Percentiles rank a stretch among this genome's conserved stretches.
Evolutionary conservation across 1,140 invertebrate species (phyloP).

Genomic region (Teleopsis dalmanni): DNA sequence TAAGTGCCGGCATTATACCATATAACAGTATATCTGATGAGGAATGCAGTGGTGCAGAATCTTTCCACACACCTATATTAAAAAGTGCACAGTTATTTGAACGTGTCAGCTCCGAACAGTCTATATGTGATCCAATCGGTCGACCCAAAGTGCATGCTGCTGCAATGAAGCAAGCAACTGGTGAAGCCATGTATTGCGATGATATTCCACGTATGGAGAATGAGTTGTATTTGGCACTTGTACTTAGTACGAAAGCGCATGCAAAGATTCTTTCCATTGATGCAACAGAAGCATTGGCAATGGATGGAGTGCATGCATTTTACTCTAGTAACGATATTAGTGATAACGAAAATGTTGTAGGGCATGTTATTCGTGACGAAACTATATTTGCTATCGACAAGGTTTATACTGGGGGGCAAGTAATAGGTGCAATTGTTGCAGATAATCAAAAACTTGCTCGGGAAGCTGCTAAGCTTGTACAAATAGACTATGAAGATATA

Average conservation of each 20-base stretch:
- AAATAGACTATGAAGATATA: slow-evolving; percentile 67
- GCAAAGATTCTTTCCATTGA: slow-evolving; percentile 73
- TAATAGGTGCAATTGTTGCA: slow-evolving; percentile 70
- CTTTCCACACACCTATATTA: slow-evolving; percentile 56
- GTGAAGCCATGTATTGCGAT: slow-evolving; percentile 87
- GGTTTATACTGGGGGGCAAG: slow-evolving; percentile 69
- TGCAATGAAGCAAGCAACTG: slow-evolving; percentile 81
- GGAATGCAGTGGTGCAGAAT: slow-evolving; percentile 50
- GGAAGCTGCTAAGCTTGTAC: slow-evolving; percentile 64
- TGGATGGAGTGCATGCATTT: slow-evolving; percentile 69
- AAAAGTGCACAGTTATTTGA: slow-evolving; percentile 77
- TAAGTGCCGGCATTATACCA: slow-evolving; percentile 43
- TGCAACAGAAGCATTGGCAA: slow-evolving; percentile 57
- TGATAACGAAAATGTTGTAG: slow-evolving; percentile 54
- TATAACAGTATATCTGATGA: slow-evolving; percentile 35
- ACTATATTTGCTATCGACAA: slow-evolving; percentile 62
- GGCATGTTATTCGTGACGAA: slow-evolving; percentile 69
- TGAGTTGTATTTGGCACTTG: slow-evolving; percentile 70
- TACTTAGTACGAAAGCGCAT: slow-evolving; percentile 70
- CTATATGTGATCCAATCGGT: slow-evolving; percentile 66
- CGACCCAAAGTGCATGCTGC: slow-evolving; percentile 74
- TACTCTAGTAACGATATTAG: slow-evolving; percentile 63
- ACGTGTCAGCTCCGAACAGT: slow-evolving; percentile 56
- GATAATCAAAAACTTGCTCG: slow-evolving; percentile 64
- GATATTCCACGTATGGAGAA: slow-evolving; percentile 69